Conservation (phyloP, 35 echinoderm and acorn worm genomes). For the Heliocidaris erythrogramma region DNA sequence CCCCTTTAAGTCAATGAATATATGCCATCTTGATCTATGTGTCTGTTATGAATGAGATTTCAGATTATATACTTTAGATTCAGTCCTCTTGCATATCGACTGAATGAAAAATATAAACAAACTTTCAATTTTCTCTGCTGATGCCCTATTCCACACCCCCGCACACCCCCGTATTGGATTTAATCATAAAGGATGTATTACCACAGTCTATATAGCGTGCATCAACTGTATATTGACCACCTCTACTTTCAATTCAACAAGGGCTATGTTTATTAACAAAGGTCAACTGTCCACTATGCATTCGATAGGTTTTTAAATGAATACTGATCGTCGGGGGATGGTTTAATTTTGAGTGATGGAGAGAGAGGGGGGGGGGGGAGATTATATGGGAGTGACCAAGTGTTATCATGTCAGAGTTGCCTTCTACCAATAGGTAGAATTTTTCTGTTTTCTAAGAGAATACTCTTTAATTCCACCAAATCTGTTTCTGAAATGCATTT, state of each 20-base stretch:
- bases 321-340: not conserved
- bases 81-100: not conserved
- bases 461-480: no score
- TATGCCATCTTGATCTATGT: no score
- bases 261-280: conserved; percentile 1
- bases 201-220: not conserved
- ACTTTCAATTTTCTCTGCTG: not conserved
- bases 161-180: not conserved
- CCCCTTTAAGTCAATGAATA: no score
- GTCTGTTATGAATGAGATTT: no score
- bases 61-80: not conserved
- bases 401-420: no score
- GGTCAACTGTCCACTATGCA: not conserved
- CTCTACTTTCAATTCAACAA: not conserved
- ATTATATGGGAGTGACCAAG: not conserved
- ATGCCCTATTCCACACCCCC: not conserved
- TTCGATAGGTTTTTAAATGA: not conserved
- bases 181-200: not conserved
- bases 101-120: not conserved
- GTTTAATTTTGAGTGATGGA: not conserved
- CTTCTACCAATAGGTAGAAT: no score
- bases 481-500: no score
- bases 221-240: not conserved
- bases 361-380: not conserved
- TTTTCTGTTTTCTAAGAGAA: no score